Base-by-base conservation (phyloP, 2,113 vertebrate species). In the Misgurnus anguillicaudatus region DNA sequence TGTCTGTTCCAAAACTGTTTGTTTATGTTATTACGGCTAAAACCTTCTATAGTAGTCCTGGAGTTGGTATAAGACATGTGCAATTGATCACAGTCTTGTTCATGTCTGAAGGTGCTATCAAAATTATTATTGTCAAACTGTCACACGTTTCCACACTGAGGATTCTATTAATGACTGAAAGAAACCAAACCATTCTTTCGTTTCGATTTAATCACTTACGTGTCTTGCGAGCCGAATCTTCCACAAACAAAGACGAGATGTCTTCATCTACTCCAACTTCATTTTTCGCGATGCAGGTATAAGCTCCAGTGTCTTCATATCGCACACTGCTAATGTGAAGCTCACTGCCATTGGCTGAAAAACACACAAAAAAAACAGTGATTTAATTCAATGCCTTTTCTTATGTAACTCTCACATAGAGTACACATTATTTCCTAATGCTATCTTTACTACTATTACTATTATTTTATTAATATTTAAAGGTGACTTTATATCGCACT, bases 181-280 rank as follows among this genome's bases (percentile, higher is more conserved):
- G 10, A 67, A 16, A 10, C 11, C 65, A 6, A 4, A 36, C 4
- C 24, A 31, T 31, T 31, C 24, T 45, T 45, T 6, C 57, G 17
- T 14, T 16, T 36, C 7, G 5, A 2, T 5, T n/a, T 36, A 51
- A 16, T 13, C 48, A 89, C 97, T 94, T 90, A 97, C 97, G 91
- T 4, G 97, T 99, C 87, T 99, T 99, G 84, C 95, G 94, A 0
- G 96, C 97, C 0, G 97, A 98, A 63, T 99, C 97, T 84, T 99
- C 97, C 0, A 98, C 93, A 87, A 98, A 99, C 47, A 99, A 94
- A 0, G 97, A 99, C 9, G 97, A 99, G 80, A 99, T 99, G 10
- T 99, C 97, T 81, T 98, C 97, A 0, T 99, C 97, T 86, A 99
- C 97, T 1, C 97, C 97, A 81, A 96, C 97, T 73, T 99, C 96